phyloP scores from a whole-genome alignment of 2,797 vertebrate species.

The Pseudotriccus pelzelni region DNA sequence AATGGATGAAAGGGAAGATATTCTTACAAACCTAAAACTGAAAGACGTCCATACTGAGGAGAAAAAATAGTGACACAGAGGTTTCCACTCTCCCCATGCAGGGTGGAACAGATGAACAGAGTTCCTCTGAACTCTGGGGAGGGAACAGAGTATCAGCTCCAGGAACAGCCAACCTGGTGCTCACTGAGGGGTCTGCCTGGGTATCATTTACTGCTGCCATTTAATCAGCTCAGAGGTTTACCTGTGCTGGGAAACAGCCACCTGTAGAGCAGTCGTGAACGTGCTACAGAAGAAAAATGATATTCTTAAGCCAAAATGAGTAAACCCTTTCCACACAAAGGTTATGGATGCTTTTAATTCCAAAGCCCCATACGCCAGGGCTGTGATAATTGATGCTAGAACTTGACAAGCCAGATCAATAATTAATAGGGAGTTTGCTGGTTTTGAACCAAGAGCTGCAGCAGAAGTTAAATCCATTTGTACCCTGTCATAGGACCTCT shows the following conservation, averaged over 20 bases:
- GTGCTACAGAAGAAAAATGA: not conserved
- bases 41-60: not conserved
- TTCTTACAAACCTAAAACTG: not conserved
- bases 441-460: not conserved
- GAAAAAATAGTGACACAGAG: not conserved
- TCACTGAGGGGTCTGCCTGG: not conserved
- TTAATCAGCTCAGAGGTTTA: not conserved
- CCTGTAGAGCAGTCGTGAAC: not conserved
- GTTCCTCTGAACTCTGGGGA: not conserved
- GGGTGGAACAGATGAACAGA: not conserved
- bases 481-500: not conserved
- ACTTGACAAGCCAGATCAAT: conserved; percentile 38
- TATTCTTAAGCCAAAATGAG: not conserved
- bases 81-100: not conserved
- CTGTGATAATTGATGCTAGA: conserved; percentile 31
- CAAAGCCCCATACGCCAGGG: not conserved
- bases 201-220: not conserved
- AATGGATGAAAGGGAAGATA: conserved; percentile 23
- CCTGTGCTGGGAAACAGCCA: not conserved
- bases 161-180: not conserved
- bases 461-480: conserved; percentile 32
- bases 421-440: conserved; percentile 56
- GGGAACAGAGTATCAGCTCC: not conserved
- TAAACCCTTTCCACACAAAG: conserved; percentile 21
- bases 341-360: conserved; percentile 64